Evolutionary conservation across 2,888 invertebrate species (phyloP).

Genomic region (Mimachlamys varia): DNA sequence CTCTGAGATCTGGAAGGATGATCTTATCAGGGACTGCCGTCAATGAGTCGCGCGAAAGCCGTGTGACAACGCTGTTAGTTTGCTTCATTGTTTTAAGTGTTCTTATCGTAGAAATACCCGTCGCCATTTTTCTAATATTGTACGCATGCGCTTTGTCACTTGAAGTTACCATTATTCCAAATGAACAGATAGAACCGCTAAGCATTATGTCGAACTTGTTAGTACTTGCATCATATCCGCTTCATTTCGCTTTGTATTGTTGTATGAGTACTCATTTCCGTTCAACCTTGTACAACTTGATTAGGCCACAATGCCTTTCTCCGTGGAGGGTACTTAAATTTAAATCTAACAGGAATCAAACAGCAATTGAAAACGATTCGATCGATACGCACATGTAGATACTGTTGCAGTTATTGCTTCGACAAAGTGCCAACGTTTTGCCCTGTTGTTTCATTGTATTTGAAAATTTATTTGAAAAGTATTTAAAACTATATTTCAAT

Average conservation of each 20-base stretch:
- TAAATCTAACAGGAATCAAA: background rate
- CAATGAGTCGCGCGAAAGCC: constrained; percentile 45
- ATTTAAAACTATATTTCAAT: too few species aligned
- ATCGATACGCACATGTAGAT: constrained; percentile 10
- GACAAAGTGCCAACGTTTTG: background rate
- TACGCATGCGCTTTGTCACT: constrained; percentile 36
- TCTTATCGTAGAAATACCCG: constrained; percentile 43
- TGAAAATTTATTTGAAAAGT: too few species aligned
- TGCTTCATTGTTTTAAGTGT: constrained; percentile 45
- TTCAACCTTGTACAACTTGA: background rate
- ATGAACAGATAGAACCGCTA: constrained; percentile 34
- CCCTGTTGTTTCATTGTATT: too few species aligned
- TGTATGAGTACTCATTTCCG: constrained; percentile 45
- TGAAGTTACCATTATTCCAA: constrained; percentile 23
- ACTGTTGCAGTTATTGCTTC: background rate
- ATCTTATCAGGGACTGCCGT: constrained; percentile 34
- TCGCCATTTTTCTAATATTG: constrained; percentile 40
- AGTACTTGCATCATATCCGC: constrained; percentile 41
- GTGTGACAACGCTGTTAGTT: constrained; percentile 45
- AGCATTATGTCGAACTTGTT: constrained; percentile 39
- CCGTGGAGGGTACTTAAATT: background rate
- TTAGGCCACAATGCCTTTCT: background rate
- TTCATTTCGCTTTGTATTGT: constrained; percentile 43
- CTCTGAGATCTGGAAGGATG: constrained; percentile 24
- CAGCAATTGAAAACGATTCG: background rate